phyloP scores from a whole-genome alignment of 2,797 vertebrate genomes.

The Oreochromis grahami region DNA sequence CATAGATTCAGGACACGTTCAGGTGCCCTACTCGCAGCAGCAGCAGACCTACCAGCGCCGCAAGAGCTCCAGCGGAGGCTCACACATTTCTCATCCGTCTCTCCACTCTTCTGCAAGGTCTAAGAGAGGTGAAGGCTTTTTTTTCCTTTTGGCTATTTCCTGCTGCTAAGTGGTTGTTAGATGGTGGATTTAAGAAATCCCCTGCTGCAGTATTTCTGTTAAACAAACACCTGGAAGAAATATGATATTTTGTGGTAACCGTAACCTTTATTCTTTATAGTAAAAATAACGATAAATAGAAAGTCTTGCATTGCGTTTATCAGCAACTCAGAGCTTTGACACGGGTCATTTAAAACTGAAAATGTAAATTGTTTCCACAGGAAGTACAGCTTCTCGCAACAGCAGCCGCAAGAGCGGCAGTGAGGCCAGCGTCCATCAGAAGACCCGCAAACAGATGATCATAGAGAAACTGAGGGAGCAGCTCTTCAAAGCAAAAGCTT shows the following conservation, averaged over 20 bases:
- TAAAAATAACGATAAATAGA: not conserved
- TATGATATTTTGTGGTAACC: not conserved
- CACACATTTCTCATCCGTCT: constrained; percentile 84
- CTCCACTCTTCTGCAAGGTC: constrained; percentile 84
- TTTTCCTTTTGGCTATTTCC: accelerated
- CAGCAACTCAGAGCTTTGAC: not conserved
- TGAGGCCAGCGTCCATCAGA: constrained; percentile 82
- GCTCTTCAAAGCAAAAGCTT: constrained; percentile 87
- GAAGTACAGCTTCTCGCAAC: constrained; percentile 87
- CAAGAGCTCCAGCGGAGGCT: constrained; percentile 84
- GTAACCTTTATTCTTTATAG: not conserved
- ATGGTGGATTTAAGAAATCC: not conserved
- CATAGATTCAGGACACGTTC: constrained; percentile 83
- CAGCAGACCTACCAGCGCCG: constrained; percentile 83
- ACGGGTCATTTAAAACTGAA: constrained; percentile 25
- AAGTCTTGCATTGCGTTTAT: not conserved
- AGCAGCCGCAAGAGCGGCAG: constrained; percentile 90
- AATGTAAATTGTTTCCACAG: constrained; percentile 71
- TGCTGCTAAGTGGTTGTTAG: not conserved
- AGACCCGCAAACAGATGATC: constrained; percentile 88
- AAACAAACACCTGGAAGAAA: not conserved
- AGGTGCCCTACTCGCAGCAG: constrained; percentile 84
- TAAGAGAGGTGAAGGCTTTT: constrained; percentile 82
- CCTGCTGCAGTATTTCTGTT: not conserved
- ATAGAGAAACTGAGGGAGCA: constrained; percentile 91